phyloP scores from a whole-genome alignment of 2,888 invertebrate species.

The Dascillus cervinus region DNA sequence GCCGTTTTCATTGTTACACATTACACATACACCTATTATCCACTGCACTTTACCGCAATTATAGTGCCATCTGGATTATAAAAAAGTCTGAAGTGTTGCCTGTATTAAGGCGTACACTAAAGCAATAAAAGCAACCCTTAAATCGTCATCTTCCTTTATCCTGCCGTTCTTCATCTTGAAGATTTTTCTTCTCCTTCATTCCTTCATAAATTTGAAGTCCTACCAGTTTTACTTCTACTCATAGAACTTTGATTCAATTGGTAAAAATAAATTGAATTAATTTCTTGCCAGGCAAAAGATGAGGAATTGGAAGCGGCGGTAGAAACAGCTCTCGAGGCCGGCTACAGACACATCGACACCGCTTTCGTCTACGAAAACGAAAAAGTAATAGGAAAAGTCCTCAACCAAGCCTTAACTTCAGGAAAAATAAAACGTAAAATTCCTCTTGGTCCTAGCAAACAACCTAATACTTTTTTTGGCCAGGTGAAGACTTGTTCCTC shows the following conservation, averaged over 20 bases:
- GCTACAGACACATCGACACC: slow-evolving; percentile 78
- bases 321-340: slow-evolving; percentile 61
- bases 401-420: slow-evolving; percentile 61
- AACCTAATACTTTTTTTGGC: background rate
- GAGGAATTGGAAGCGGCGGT: slow-evolving; percentile 61
- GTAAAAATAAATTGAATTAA: slow-evolving; percentile 6
- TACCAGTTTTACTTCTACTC: background rate
- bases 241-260: slow-evolving; percentile 14
- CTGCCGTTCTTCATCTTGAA: no score
- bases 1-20: no score
- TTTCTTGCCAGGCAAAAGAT: slow-evolving; percentile 39
- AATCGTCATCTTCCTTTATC: no score
- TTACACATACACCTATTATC: no score
- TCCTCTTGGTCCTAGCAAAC: background rate
- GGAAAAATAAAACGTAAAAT: slow-evolving; percentile 46
- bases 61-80: no score
- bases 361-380: slow-evolving; percentile 75
- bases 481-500: slow-evolving; percentile 71
- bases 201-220: no score
- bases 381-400: slow-evolving; percentile 61
- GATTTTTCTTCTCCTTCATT: no score
- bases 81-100: no score
- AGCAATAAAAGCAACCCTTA: no score
- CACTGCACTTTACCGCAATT: no score
- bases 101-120: no score